Base-by-base conservation (phyloP, 1,140 invertebrate genomes). In the Homalodisca vitripennis region DNA sequence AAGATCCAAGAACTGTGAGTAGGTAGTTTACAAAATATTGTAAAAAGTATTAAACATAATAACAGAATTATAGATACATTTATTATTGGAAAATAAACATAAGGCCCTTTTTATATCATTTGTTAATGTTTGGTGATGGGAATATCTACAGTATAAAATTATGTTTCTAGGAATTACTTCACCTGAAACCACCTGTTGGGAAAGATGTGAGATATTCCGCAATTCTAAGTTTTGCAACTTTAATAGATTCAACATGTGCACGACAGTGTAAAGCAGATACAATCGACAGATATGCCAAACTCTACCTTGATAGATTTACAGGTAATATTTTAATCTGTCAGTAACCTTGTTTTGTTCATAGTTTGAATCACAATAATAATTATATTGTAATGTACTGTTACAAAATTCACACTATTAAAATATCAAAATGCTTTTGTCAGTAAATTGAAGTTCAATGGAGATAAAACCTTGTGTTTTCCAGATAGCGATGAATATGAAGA, bases 251-350 rank as follows among this genome's bases (percentile, higher is more conserved):
- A 74, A 86, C 87, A 0, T 89, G 86, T 72, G 78, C 77, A 60
- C 73, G 74, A 24, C 71, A 79, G 73, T 83, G 88, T 71, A 80
- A 83, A 72, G 74, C 84, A 53, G 88, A 90, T 69, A 85, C 86
- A 66, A 83, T 90, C 27, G 88, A 91, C 68, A 86, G 87, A 75
- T 88, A 89, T 67, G 86, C 89, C 3, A 84, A 86, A 72, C 82
- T 87, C 48, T 90, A 88, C 74, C 84, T 90, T 55, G 83, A 86
- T 73, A 85, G 84, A 80, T 88, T 87, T 60, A 83, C 79, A 75
- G 82, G 84, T 84, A 74, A 41, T 17, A 41, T 41, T 41, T 41
- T 41, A 10, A 41, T 6, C 6, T 41, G 6, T 17, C 6, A 41
- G 6, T 17, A 41, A 41, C 6, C 17, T 41, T 41, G 6, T 41